A percentile compares a stretch with the other conserved stretches of the same genome.
phyloP scores from a whole-genome alignment of 53 echinoderm and acorn worm species.

The Temnopleurus reevesii region DNA sequence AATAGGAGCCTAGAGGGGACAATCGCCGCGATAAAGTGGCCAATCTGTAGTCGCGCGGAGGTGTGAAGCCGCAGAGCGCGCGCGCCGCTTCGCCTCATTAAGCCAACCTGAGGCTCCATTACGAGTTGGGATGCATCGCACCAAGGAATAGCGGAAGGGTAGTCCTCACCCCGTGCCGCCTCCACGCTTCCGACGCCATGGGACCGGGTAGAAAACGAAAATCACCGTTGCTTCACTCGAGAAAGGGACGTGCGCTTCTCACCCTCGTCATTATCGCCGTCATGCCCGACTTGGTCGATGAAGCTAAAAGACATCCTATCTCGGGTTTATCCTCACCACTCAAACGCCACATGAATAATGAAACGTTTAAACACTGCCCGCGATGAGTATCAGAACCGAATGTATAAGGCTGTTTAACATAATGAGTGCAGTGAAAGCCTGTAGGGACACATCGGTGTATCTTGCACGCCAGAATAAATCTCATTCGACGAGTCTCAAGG shows the following conservation, averaged over 20 bases:
- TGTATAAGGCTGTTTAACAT: conserved; percentile 54
- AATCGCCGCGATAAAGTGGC: conserved; percentile 42
- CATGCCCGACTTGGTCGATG: conserved; percentile 25
- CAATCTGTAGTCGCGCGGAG: conserved; percentile 59
- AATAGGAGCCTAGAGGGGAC: conserved; percentile 44
- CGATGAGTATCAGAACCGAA: conserved; percentile 16
- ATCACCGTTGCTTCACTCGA: conserved; percentile 54
- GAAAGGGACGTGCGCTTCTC: conserved; percentile 39
- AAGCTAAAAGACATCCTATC: conserved; percentile 20
- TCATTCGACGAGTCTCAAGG: neutral
- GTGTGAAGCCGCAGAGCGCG: conserved; percentile 59
- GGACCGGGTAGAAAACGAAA: conserved; percentile 28
- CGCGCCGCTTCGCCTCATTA: conserved; percentile 64
- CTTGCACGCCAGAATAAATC: conserved; percentile 53
- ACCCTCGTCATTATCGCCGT: conserved; percentile 54
- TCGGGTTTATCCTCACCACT: conserved; percentile 15
- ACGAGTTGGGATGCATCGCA: conserved; percentile 22
- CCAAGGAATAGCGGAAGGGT: conserved; percentile 10
- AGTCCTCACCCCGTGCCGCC: conserved; percentile 45
- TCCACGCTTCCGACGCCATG: conserved; percentile 41
- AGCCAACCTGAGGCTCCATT: conserved; percentile 48
- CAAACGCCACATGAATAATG: conserved; percentile 43
- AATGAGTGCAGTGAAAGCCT: conserved; percentile 15
- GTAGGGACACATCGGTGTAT: conserved; percentile 29
- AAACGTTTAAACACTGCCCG: conserved; percentile 47